These are phyloP conservation scores for Oscheius sp. DNA, from an alignment of 1,140 invertebrate species.

Conservation along the genomic window DNA sequence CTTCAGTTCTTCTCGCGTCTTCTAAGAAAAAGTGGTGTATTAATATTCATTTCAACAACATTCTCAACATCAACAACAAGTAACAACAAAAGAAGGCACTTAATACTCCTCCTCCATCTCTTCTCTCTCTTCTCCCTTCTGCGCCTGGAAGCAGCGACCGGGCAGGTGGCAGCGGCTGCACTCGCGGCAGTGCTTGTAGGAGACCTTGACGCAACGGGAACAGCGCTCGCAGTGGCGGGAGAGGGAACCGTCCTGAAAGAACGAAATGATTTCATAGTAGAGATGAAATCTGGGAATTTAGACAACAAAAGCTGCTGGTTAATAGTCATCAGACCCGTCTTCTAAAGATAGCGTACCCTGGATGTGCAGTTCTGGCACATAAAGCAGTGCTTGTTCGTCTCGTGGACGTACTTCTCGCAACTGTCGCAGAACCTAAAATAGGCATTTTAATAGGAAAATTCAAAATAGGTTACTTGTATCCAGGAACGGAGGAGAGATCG, in stretches of 20 bases:
- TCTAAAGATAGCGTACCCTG: not conserved
- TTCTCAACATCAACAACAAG: constrained; percentile 4
- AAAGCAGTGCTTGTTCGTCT: constrained; percentile 20
- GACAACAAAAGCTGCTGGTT: not conserved
- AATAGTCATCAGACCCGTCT: not conserved
- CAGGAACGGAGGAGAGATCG: constrained; percentile 8
- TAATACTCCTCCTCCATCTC: not conserved
- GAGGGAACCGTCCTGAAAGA: constrained; percentile 18
- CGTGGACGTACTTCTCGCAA: constrained; percentile 30
- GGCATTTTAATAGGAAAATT: not conserved
- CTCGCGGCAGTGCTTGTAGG: constrained; percentile 27
- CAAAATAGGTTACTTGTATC: constrained; percentile 6
- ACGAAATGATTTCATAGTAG: not conserved
- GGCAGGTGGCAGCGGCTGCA: constrained; percentile 25
- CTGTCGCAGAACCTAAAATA: constrained; percentile 21
- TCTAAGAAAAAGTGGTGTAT: not conserved
- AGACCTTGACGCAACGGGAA: constrained; percentile 21
- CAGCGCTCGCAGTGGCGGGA: constrained; percentile 26
- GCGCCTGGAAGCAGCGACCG: constrained; percentile 17
- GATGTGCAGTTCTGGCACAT: constrained; percentile 21
- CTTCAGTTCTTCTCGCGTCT: too few relatives aligned
- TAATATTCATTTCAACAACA: not conserved
- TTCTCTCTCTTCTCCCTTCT: constrained; percentile 5
- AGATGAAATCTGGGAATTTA: not conserved
- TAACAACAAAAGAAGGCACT: not conserved